Base-by-base conservation (phyloP, 2,113 vertebrate species). In the Corythornis vintsioides region DNA sequence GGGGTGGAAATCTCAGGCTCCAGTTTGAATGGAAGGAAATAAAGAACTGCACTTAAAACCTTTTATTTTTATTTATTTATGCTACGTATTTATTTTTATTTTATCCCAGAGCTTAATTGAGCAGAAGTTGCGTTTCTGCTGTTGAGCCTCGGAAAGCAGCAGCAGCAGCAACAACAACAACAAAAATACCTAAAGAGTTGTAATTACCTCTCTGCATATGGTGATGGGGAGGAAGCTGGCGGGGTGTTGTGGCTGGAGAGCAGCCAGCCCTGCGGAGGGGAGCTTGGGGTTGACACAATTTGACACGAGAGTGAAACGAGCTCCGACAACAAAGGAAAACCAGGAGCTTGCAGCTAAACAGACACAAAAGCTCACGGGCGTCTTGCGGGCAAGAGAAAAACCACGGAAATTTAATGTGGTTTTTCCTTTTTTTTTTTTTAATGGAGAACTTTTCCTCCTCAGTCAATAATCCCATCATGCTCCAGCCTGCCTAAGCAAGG, bases 241-340 rank as follows among this genome's bases (percentile, higher is more conserved):
- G 92, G 83, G 84, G 83, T 91, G 96, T 94, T 92, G 96, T 89
- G 95, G 92, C 93, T 94, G 97, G 96, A 88, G 86, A 63, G 86
- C 78, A 71, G 94, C 93, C 96, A 95, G 83, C 42, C 5, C 16
- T 55, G 83, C 6, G 0, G 90, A 74, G 74, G 75, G 42, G 76
- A 95, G 95, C 94, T 91, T 95, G 74, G 91, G 82, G 96, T 97
- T 97, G 97, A 95, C 97, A 94, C 95, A 93, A 95, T 97, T 93
- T 95, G 96, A 97, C 97, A 95, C 72, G 43, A 93, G 96, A 96
- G 95, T 94, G 96, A 97, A 96, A 97, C 86, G 86, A 10, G 31
- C 88, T 92, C 96, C 25, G 89, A 96, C 95, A 97, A 97, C 97
- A 97, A 98, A 97, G 97, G 83, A 74, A 50, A 92, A 86, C 59